phyloP scores from a whole-genome alignment of 2,797 vertebrate species.

The Intellagama lesueurii region DNA sequence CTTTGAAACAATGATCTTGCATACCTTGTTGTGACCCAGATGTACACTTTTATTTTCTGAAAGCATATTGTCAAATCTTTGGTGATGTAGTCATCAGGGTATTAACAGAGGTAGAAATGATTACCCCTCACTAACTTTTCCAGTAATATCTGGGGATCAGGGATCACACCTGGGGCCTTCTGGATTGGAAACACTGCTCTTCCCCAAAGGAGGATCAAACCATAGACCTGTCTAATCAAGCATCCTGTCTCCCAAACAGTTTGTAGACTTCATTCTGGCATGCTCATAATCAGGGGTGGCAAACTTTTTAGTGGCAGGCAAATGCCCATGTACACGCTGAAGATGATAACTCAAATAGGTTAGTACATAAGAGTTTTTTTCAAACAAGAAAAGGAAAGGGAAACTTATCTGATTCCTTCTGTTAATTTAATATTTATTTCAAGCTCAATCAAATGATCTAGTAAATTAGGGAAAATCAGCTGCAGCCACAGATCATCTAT shows the following conservation, averaged over 20 bases:
- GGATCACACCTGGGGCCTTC: not conserved
- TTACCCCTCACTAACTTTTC: not conserved
- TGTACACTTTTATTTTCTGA: not conserved
- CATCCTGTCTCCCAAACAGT: too few relatives aligned
- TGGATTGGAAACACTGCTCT: not conserved
- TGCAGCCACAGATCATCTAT: constrained; percentile 7
- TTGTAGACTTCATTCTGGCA: too few relatives aligned
- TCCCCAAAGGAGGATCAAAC: not conserved
- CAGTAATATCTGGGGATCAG: not conserved
- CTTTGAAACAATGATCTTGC: not conserved
- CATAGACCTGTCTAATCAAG: not conserved
- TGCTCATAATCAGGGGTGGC: too few relatives aligned
- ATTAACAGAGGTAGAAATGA: not conserved
- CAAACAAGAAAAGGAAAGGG: not conserved
- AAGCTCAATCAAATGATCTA: constrained; percentile 43
- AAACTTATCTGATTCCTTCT: accelerated
- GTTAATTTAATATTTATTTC: constrained; percentile 40
- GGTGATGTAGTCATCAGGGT: not conserved
- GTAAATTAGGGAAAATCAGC: constrained; percentile 31
- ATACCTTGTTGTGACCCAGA: not conserved
- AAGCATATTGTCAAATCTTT: not conserved
- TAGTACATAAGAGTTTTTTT: not conserved
- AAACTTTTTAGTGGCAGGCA: not conserved
- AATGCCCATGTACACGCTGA: not conserved
- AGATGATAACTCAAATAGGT: not conserved